phyloP scores from a whole-genome alignment of 1,140 invertebrate species.

The Geopemphigus sp. region DNA sequence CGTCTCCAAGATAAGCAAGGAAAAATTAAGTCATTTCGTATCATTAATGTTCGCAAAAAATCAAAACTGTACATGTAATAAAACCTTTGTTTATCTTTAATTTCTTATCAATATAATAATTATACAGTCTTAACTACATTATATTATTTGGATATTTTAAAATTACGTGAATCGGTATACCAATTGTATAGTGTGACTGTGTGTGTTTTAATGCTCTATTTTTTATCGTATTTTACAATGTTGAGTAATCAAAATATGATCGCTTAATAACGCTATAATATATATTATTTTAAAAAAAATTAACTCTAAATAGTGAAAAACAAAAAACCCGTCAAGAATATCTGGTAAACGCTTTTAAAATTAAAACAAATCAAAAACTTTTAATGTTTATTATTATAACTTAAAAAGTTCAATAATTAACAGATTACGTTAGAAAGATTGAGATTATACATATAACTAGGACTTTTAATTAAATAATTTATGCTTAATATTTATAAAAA shows the following conservation, averaged over 20 bases:
- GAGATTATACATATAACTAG: no score
- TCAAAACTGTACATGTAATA: neutral
- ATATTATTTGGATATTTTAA: constrained; percentile 5
- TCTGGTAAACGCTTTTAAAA: neutral
- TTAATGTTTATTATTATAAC: no score
- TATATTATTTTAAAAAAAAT: neutral
- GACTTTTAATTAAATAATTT: no score
- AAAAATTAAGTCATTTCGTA: neutral
- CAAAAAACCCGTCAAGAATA: neutral
- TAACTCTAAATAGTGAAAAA: constrained; percentile 3
- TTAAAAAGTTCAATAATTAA: no score
- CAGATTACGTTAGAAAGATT: no score
- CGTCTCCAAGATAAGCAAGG: neutral
- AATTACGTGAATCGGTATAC: neutral
- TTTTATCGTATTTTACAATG: neutral
- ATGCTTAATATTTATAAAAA: no score
- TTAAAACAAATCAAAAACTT: neutral
- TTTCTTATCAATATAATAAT: neutral
- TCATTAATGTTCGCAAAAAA: neutral
- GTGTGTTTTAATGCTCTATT: neutral
- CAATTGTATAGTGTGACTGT: neutral
- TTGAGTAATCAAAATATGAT: neutral
- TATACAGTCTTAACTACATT: neutral
- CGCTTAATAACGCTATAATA: neutral
- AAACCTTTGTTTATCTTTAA: neutral